Conservation (phyloP, 1,140 invertebrate species). For the Cotesia chilonis region DNA sequence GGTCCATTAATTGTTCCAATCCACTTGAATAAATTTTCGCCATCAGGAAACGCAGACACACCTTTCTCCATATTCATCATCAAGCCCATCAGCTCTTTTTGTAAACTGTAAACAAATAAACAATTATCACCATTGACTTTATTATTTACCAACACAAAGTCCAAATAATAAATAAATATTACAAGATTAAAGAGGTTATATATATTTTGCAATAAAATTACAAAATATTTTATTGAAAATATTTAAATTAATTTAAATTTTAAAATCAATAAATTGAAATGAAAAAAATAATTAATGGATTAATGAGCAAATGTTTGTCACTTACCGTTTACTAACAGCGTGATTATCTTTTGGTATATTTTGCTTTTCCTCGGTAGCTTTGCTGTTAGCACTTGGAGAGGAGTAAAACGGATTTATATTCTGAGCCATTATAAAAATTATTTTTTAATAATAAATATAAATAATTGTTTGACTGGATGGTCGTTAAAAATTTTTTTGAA, state of each 20-base stretch:
- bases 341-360: constrained; percentile 81
- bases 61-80: constrained; percentile 91
- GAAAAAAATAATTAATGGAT: neutral
- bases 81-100: constrained; percentile 84
- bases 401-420: constrained; percentile 82
- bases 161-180: constrained; percentile 18
- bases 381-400: constrained; percentile 71
- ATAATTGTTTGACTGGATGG: neutral
- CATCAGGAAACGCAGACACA: constrained; percentile 95
- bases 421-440: constrained; percentile 74
- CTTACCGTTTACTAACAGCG: constrained; percentile 85
- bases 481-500: no score
- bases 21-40: constrained; percentile 96
- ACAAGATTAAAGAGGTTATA: no score
- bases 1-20: constrained; percentile 93
- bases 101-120: constrained; percentile 69
- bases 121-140: neutral
- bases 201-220: no score
- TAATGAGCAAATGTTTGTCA: constrained; percentile 35
- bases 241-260: no score
- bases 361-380: constrained; percentile 77
- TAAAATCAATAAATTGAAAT: neutral
- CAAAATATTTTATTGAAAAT: no score
- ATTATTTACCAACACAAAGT: constrained; percentile 15
- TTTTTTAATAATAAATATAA: constrained; percentile 1